Base-by-base conservation (phyloP, 2,113 vertebrate species). In the Anguilla rostrata region DNA sequence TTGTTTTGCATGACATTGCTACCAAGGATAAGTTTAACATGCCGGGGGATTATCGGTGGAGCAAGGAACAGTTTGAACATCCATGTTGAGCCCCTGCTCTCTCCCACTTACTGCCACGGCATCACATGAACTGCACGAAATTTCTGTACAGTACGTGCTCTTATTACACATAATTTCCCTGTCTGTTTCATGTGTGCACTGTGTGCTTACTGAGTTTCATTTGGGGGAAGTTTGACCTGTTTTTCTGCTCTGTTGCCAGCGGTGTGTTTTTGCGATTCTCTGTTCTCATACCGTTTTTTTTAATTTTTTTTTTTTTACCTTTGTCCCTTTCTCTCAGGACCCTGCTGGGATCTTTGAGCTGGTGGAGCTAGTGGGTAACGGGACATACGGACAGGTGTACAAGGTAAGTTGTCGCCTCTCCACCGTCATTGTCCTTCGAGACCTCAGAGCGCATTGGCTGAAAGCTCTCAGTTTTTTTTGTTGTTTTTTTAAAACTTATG, bases 301-400 rank as follows among this genome's bases (percentile, higher is more conserved):
- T n/a, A n/a, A n/a, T 5, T 34, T 78, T 29, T 12, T 0, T 0
- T 26, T 78, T 3, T n/a, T 34, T 86, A 5, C 63, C 41, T 46
- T 46, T 49, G 78, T 89, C 34, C 87, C 66, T 92, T 90, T 91
- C 40, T 92, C 84, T 81, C 90, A 99, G 98, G 98, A 99, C 92
- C 98, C 98, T 71, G 97, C 97, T 79, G 98, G 98, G 83, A 98
- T 99, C 94, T 99, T 99, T 95, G 98, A 99, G 93, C 87, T 99
- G 92, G 98, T 99, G 84, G 98, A 99, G 93, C 95, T 99, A 88
- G 98, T 99, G 91, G 98, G 98, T 91, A 99, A 98, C 94, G 98
- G 98, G 85, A 99, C 98, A 0, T 99, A 99, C 0, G 98, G 98
- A 53, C 98, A 99, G 89, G 98, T 99, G 78, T 99, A 98, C 92